phyloP scores from a whole-genome alignment of 2,113 vertebrate genomes.

The Salminus brasiliensis region DNA sequence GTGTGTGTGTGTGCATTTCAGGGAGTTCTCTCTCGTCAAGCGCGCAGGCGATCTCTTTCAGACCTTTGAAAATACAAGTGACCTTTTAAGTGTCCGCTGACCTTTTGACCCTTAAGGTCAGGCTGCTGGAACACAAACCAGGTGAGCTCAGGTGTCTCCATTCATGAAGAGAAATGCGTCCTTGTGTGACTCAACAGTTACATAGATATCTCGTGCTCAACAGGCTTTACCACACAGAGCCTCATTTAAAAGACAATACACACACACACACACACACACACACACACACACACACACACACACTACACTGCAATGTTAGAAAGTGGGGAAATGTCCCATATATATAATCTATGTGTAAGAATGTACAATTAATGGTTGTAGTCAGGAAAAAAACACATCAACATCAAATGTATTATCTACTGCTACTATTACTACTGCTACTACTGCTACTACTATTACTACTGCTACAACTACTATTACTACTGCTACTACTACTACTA shows the following conservation, averaged over 20 bases:
- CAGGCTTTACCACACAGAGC: neutral
- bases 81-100: constrained; percentile 19
- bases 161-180: constrained; percentile 11
- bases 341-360: too few species aligned
- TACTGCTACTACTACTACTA: too few species aligned
- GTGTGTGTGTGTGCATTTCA: neutral
- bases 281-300: constrained; percentile 22
- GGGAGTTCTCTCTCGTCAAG: constrained; percentile 6
- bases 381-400: too few species aligned
- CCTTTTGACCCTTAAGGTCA: constrained; percentile 4
- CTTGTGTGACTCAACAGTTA: neutral
- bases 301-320: too few species aligned
- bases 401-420: too few species aligned
- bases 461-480: too few species aligned
- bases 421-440: too few species aligned
- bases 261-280: neutral
- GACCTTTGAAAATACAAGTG: constrained; percentile 29
- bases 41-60: constrained; percentile 23
- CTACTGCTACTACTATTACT: too few species aligned
- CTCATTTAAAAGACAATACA: neutral
- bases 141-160: constrained; percentile 32
- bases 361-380: too few species aligned
- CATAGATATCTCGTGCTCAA: neutral
- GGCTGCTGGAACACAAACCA: neutral
- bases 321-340: too few species aligned